Evolutionary conservation across 2,797 vertebrate genomes (phyloP).

Genomic region (Halcyon chelicuti): DNA sequence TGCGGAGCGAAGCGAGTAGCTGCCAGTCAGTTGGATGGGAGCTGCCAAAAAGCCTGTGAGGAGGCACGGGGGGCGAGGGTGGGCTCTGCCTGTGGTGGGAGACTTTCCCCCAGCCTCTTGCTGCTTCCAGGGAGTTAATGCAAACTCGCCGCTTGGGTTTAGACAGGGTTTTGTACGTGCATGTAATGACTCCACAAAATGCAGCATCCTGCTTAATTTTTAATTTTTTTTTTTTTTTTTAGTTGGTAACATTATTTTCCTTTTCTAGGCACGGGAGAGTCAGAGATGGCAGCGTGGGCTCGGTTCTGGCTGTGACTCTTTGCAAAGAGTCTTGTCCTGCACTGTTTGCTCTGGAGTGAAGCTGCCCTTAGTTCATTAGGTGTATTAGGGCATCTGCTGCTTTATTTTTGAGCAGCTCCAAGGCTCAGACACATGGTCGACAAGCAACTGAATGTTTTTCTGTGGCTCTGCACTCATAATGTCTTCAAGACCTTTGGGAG

Average conservation of each 20-base stretch:
- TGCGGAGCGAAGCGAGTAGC: neutral
- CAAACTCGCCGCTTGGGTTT: neutral
- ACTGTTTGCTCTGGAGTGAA: fast-evolving
- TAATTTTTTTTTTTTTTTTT: neutral
- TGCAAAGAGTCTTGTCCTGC: neutral
- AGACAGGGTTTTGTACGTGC: neutral
- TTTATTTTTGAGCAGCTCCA: neutral
- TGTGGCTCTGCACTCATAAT: neutral
- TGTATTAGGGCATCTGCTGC: neutral
- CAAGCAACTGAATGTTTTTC: neutral
- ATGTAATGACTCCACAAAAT: neutral
- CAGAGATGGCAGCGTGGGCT: neutral
- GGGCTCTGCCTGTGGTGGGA: fast-evolving
- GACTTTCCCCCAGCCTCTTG: neutral
- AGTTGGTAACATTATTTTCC: neutral
- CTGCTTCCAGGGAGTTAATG: neutral
- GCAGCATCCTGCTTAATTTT: neutral
- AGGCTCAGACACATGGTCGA: neutral
- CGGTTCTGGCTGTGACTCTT: neutral
- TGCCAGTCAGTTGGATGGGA: neutral
- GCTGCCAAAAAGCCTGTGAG: fast-evolving
- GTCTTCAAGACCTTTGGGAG: fast-evolving
- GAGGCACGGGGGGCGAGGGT: neutral
- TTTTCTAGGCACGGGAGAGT: neutral
- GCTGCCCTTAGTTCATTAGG: neutral